Conservation (phyloP, 2,888 invertebrate species). For the Morinoia aosen region DNA sequence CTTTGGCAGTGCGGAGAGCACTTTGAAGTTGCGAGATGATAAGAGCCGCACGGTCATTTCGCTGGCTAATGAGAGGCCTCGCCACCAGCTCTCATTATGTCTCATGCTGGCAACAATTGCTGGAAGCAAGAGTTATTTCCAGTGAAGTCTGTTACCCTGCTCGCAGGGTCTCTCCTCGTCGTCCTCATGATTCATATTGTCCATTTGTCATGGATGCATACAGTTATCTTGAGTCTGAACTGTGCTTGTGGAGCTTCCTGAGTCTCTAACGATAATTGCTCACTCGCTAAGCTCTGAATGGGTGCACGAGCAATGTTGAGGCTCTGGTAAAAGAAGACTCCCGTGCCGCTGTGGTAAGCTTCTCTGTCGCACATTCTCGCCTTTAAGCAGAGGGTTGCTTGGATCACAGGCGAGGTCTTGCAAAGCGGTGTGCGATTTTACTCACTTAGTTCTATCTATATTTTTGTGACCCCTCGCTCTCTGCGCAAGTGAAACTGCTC, state of each 20-base stretch:
- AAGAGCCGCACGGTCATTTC: not conserved
- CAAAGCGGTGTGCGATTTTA: no score
- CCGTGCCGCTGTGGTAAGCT: not conserved
- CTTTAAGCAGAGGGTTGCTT: no score
- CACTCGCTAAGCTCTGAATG: no score
- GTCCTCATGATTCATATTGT: not conserved
- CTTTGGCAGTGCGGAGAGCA: not conserved
- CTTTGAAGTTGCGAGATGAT: not conserved
- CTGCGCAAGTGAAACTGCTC: no score
- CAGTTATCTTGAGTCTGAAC: not conserved
- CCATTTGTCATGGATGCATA: not conserved
- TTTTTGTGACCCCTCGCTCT: no score
- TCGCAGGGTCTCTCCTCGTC: not conserved
- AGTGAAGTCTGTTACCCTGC: not conserved
- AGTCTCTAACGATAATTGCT: not conserved
- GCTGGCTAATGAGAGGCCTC: not conserved
- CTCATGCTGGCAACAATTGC: not conserved
- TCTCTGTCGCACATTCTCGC: no score
- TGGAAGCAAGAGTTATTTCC: not conserved
- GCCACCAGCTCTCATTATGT: not conserved
- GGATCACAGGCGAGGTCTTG: no score
- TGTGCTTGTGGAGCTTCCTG: not conserved
- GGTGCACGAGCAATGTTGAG: no score
- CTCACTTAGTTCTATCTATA: no score
- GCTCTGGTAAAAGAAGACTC: no score